Base-by-base conservation (phyloP, 2,888 invertebrate genomes). In the Hyalella azteca region DNA sequence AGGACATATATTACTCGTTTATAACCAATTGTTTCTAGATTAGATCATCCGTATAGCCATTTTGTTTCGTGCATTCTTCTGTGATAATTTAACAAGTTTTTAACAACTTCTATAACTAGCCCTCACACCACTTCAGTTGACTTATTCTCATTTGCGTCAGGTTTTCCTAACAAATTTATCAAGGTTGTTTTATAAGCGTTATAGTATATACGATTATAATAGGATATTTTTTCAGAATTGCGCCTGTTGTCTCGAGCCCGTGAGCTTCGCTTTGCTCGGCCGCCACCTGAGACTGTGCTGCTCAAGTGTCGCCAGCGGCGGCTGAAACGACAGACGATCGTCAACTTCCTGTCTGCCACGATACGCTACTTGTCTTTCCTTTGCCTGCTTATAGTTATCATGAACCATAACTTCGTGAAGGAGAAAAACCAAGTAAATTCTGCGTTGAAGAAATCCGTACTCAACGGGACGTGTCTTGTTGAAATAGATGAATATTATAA, bases 221-320 rank as follows among this genome's bases (percentile, higher is more conserved):
- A 7, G 50, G 22, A 45, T 45, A 45, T 19, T 54, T 73, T 11
- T 54, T 3, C 66, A 82, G 80, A 80, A 26, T 15, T 82, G 36
- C 77, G 81, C 15, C 77, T 79, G 32, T 54, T 80, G 41, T 66
- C 77, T 19, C 78, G 82, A 15, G 77, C 76, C 19, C 48, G 82
- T n/a, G 73, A 80, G 5, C 73, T 82, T 5, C 60, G 82, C 7
- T 82, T 59, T 41, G 78, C 82, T 7, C 79, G 76, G 13, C 82
- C 82, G 9, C 82, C 82, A 26, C 54, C 78, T 66, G 82, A 82
- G 73, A 79, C 80, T 11, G 76, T 79, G 22, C 79, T 82, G 13
- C 77, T 81, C 41, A 80, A 79, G 32, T 80, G 82, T 32, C 80
- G 82, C 1, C 80, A 76, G 66, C 80, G 59, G n/a, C 78, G 80